Percentiles rank a stretch among this genome's conserved stretches.
phyloP scores from a whole-genome alignment of 1,140 invertebrate genomes.

The Nymphalis io region DNA sequence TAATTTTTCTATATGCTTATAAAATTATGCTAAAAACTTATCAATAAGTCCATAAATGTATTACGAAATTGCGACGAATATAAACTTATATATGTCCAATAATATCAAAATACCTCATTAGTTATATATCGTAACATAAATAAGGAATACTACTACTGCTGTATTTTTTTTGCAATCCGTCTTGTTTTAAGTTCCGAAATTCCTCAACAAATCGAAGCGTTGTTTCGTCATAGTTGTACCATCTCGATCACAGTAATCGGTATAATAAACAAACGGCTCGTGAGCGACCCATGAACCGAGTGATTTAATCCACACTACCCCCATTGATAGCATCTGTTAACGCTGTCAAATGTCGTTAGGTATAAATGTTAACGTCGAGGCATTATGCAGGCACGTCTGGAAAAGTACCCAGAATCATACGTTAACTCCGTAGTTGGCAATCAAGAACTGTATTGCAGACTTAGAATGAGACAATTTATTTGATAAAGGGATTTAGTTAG shows the following conservation, averaged over 20 bases:
- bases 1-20: too few relatives aligned
- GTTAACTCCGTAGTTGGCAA: not conserved
- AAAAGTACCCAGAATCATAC: not conserved
- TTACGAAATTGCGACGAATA: too few relatives aligned
- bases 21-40: too few relatives aligned
- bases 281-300: slow-evolving; percentile 46
- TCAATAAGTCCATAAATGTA: too few relatives aligned
- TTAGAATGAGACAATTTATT: not conserved
- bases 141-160: too few relatives aligned
- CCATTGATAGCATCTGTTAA: slow-evolving; percentile 27
- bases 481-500: not conserved
- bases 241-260: slow-evolving; percentile 64
- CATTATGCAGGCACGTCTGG: slow-evolving; percentile 5
- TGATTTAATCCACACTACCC: slow-evolving; percentile 44
- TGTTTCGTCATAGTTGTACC: slow-evolving; percentile 39
- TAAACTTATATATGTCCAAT: too few relatives aligned
- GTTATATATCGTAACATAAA: too few relatives aligned
- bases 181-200: not conserved
- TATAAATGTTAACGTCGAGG: slow-evolving; percentile 5
- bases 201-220: not conserved
- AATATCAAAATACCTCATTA: too few relatives aligned
- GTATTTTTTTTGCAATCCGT: not conserved
- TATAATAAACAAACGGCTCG: slow-evolving; percentile 55
- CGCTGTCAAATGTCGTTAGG: slow-evolving; percentile 2
- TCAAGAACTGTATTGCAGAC: not conserved